Percentiles rank a stretch among this genome's conserved stretches.
Conservation (phyloP, 2,888 invertebrate species). For the Marasmarcha lunaedactyla region DNA sequence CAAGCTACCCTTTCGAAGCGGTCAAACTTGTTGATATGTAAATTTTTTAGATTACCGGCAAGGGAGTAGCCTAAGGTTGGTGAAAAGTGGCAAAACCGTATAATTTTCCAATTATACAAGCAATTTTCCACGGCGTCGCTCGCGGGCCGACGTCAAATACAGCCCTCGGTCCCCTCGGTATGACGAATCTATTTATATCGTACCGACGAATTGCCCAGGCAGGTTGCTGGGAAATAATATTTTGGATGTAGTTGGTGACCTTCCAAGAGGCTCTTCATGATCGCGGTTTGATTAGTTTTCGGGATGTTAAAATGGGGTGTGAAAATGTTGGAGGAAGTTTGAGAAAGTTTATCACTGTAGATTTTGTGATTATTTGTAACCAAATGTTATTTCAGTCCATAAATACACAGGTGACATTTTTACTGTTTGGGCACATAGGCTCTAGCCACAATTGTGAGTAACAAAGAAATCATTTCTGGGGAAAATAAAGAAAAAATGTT, state of each 20-base stretch:
- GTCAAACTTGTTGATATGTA: slow-evolving; percentile 1
- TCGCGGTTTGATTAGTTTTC: not conserved
- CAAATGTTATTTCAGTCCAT: too few species aligned
- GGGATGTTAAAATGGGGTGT: not conserved
- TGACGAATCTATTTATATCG: slow-evolving; percentile 26
- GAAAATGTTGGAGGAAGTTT: too few species aligned
- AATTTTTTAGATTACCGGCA: not conserved
- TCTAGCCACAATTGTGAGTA: too few species aligned
- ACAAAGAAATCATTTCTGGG: too few species aligned
- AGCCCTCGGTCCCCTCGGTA: slow-evolving; percentile 23
- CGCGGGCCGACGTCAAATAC: slow-evolving; percentile 66
- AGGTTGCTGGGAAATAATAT: slow-evolving; percentile 30
- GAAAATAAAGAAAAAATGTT: too few species aligned
- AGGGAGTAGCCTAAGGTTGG: slow-evolving; percentile 11
- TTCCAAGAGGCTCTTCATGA: slow-evolving; percentile 9
- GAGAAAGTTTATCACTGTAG: too few species aligned
- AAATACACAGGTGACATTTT: too few species aligned
- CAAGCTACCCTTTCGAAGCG: too few species aligned
- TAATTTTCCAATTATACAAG: slow-evolving; percentile 70
- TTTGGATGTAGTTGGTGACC: not conserved
- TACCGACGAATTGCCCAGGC: slow-evolving; percentile 25
- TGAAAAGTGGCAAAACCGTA: slow-evolving; percentile 54
- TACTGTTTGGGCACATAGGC: too few species aligned
- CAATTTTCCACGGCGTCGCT: slow-evolving; percentile 69
- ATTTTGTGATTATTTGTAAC: too few species aligned